Base-by-base conservation (phyloP, 2,797 vertebrate species). In the Smutsia gigantea region DNA sequence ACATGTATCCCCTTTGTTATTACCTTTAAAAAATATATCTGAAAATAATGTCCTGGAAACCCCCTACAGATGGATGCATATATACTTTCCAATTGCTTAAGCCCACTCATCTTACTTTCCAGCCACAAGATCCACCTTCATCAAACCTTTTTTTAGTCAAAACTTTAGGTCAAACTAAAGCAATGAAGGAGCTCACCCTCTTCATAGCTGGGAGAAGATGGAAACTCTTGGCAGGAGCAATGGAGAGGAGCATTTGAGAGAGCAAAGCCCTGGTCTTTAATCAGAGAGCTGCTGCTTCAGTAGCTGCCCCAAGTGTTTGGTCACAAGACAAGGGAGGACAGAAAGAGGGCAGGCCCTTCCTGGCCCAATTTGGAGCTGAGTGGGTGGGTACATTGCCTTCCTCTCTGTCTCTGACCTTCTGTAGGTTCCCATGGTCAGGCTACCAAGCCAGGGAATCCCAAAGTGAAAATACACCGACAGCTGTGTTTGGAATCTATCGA, bases 21-120 rank as follows among this genome's bases (percentile, higher is more conserved):
- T 66, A 53, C 5, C 49, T 66, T 87, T 92, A 72, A 21, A 92
- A 93, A 74, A 83, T 61, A 69, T 64, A n/a, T 82, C 39, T 85
- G 39, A 78, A 95, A 95, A 69, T 4, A 12, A 81, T 81, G 42
- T 25, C 59, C 39, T 71, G 21, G 79, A 88, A 86, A 90, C 90
- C 21, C 31, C 31, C 27, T 72, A 31, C 4, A 83, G 39, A 72
- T 7, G 7, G 39, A 82, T 3, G 5, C 10, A 63, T 64, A 23
- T 4, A 5, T 10, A 31, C 21, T 34, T 92, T 82, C 68, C 37
- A 31, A 4, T 31, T 23, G 23, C 68, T 74, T 49, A 81, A 34
- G 17, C 14, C 23, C 10, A 25, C 21, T 71, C 4, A 39, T 39
- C 37, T 87, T 39, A 81, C 19, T 90, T 92, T 90, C n/a, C 34